phyloP scores from a whole-genome alignment of 2,113 vertebrate species.

The Bothrops jararaca region DNA sequence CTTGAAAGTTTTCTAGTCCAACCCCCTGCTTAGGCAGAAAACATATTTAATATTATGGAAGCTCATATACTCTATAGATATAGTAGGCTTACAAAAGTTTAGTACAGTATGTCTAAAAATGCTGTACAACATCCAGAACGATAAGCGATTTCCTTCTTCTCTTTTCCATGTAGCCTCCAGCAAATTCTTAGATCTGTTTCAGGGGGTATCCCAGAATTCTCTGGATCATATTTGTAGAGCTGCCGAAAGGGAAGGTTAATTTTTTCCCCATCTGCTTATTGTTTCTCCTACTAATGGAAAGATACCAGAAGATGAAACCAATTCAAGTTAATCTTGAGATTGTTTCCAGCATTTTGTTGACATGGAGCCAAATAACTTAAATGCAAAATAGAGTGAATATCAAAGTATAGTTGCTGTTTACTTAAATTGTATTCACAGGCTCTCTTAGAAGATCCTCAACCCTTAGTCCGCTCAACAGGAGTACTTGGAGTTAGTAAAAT shows the following conservation, averaged over 20 bases:
- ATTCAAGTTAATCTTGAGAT: not conserved
- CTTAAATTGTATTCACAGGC: slow-evolving; percentile 64
- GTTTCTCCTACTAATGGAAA: not conserved
- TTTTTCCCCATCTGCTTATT: not conserved
- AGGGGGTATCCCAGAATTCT: not conserved
- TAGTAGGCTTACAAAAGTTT: not conserved
- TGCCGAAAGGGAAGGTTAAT: not conserved
- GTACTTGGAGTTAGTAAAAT: slow-evolving; percentile 88
- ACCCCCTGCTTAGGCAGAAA: not conserved
- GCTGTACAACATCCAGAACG: not conserved
- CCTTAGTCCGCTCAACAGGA: slow-evolving; percentile 84
- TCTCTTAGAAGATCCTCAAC: slow-evolving; percentile 87
- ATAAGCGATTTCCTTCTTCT: not conserved
- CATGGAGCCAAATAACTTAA: not conserved
- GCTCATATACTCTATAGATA: not conserved
- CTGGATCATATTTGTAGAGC: not conserved
- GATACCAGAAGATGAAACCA: not conserved
- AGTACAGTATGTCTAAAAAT: not conserved
- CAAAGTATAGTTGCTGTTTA: not conserved
- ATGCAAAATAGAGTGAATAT: not conserved
- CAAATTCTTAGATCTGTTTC: not conserved
- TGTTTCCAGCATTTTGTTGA: not conserved
- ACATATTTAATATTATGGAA: not conserved
- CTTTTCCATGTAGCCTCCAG: not conserved
- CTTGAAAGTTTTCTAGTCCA: not conserved